phyloP scores from a whole-genome alignment of 2,888 invertebrate genomes.

The Gortyna flavago region DNA sequence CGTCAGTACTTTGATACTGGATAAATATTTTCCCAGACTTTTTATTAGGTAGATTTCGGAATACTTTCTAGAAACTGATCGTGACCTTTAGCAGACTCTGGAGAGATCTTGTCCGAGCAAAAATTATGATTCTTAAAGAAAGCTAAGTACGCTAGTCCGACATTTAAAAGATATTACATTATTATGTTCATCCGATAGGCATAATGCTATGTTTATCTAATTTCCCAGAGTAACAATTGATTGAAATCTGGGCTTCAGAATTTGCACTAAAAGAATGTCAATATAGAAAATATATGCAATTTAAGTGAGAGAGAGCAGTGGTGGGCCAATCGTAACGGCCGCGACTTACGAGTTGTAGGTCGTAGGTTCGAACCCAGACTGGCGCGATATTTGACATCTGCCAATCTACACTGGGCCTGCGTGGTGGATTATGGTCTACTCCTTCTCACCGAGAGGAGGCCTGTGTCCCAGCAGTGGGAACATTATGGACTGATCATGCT shows the following conservation, averaged over 20 bases:
- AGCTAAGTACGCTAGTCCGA: not conserved
- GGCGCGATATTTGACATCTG: too few species aligned
- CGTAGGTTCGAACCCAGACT: too few species aligned
- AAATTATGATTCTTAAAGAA: not conserved
- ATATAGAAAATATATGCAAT: too few species aligned
- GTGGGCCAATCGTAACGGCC: too few species aligned
- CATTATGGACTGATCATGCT: too few species aligned
- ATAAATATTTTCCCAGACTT: not conserved
- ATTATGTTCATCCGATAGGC: not conserved
- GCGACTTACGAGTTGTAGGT: too few species aligned
- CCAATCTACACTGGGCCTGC: too few species aligned
- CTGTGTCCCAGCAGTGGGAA: too few species aligned
- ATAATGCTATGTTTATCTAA: not conserved
- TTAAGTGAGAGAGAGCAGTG: too few species aligned
- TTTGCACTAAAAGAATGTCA: not conserved
- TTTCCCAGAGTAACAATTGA: not conserved
- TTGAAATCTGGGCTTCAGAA: not conserved
- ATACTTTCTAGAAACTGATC: not conserved
- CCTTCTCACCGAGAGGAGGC: too few species aligned
- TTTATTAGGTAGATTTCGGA: not conserved
- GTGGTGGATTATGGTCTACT: too few species aligned
- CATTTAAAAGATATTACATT: constrained; percentile 1
- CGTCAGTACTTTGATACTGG: not conserved
- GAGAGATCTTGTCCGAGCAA: not conserved
- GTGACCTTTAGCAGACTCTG: not conserved